Percentiles rank a stretch among this genome's conserved stretches.
Evolutionary conservation across 2,797 vertebrate species (phyloP).

Genomic region (Florisuga fusca): DNA sequence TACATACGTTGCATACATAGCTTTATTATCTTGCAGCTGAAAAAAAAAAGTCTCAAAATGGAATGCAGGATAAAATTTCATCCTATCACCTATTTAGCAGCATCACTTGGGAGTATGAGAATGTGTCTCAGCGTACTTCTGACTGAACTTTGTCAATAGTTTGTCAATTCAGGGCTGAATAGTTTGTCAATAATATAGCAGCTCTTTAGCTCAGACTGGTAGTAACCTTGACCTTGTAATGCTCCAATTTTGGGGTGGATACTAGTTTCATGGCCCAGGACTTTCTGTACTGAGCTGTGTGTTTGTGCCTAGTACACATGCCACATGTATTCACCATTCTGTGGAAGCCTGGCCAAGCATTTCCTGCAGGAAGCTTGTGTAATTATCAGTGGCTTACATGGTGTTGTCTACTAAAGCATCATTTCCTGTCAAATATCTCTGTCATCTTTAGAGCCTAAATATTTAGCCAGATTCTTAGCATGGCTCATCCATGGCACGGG

Average conservation of each 20-base stretch:
- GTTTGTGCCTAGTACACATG: background rate
- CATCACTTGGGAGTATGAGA: background rate
- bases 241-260: background rate
- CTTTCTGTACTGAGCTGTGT: background rate
- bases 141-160: no score
- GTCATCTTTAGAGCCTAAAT: background rate
- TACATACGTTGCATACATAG: no score
- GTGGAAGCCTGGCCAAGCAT: background rate
- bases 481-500: background rate
- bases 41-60: background rate
- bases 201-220: background rate
- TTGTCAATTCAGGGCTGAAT: background rate
- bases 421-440: background rate
- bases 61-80: background rate
- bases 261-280: background rate
- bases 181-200: background rate
- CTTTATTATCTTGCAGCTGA: background rate
- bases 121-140: conserved; percentile 11
- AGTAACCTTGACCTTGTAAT: background rate
- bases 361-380: background rate
- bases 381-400: background rate
- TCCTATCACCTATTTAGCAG: background rate
- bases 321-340: background rate
- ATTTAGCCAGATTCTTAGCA: background rate
- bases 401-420: background rate